phyloP scores from a whole-genome alignment of 2,797 vertebrate species.

The Loriculus beryllinus region DNA sequence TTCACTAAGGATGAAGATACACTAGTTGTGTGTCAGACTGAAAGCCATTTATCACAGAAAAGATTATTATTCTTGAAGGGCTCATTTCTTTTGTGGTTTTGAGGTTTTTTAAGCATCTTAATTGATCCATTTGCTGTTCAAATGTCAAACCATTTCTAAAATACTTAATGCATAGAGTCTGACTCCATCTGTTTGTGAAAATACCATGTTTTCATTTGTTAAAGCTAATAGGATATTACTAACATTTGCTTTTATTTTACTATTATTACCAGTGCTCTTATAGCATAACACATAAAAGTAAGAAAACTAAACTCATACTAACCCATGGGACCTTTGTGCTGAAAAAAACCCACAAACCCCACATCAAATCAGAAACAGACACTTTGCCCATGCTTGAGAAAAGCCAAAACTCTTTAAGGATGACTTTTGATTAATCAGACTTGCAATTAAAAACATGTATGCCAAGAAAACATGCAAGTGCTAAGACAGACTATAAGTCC shows the following conservation, averaged over 20 bases:
- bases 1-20: not conserved
- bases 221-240: not conserved
- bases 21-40: not conserved
- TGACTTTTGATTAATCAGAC: not conserved
- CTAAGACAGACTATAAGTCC: not conserved
- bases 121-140: not conserved
- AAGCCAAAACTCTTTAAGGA: not conserved
- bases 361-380: not conserved
- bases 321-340: not conserved
- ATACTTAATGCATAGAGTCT: not conserved
- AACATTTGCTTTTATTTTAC: not conserved
- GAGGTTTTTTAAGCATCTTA: not conserved
- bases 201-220: not conserved
- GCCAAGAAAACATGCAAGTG: not conserved
- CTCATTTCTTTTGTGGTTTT: not conserved
- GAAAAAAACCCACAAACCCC: not conserved
- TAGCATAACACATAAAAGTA: not conserved
- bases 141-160: not conserved
- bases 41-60: not conserved
- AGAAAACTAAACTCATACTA: not conserved
- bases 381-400: not conserved
- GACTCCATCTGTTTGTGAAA: not conserved
- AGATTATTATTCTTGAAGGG: not conserved
- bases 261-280: not conserved
- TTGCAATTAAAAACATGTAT: not conserved